Evolutionary conservation across 2,888 invertebrate species (phyloP), one percentile per base, ranked within the genome.

Genomic region (Halictus ligatus): DNA sequence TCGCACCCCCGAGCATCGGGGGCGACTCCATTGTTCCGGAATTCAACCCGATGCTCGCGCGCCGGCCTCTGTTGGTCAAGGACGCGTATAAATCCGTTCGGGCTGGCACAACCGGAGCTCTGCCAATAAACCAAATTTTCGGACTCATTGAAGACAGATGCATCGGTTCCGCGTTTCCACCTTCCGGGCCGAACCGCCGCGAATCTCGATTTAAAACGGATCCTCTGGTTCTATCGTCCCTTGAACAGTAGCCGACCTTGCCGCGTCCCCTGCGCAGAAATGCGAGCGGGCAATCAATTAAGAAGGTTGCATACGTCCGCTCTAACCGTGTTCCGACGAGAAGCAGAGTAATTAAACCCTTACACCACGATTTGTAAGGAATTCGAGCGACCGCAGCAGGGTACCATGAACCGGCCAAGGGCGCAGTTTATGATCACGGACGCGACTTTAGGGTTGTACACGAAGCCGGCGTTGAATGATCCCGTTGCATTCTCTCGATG

Each of bases 51-150:
- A 67, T 43, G 25, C 48, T 43, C 50, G 15, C 8, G 25, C 71
- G 67, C 35, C 67, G 75, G 77, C 75, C 35, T 29, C 7, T 58
- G 72, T 80, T 87, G 90, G 90, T 85, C 90, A 90, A 90, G 90
- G 90, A 84, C 88, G 83, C 73, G 77, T 75, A 83, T 88, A 89
- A 90, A 90, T 90, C 85, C 72, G 60, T 25, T 48, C 75, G 46
- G 43, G 76, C 75, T 58, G 80, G 67, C 40, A 75, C 54, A 76
- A 76, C 76, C 71, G 75, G 71, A 75, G n/a, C 43, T 73, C 69
- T 72, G 75, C 54, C 89, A 67, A 81, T 86, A 83, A 78, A 84
- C 79, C 78, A 80, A 76, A 87, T 84, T 87, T 84, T 77, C 74
- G 48, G 25, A 58, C 64, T 58, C 76, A 43, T 48, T 54, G 71